Base-by-base conservation (phyloP, 2,113 vertebrate genomes). In the Phoxinus phoxinus region DNA sequence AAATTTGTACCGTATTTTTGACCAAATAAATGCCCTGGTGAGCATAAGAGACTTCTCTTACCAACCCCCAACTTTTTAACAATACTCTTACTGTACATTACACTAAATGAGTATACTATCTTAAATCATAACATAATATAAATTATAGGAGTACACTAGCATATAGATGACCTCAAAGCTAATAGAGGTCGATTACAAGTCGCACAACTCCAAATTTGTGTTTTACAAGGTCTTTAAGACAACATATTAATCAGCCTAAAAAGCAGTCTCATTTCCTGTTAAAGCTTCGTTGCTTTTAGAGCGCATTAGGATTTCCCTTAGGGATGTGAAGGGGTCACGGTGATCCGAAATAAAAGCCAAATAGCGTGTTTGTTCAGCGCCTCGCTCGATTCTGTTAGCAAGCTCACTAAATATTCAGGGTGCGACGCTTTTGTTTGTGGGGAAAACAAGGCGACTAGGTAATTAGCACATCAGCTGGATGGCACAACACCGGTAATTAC, bases 401-500 rank as follows among this genome's bases (percentile, higher is more conserved):
- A 46, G 23, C 56, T 58, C 23, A 32, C 87, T 86, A 86, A 86
- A 94, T 92, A 90, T 91, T 93, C 89, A 93, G 92, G 93, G 93
- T 92, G 91, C 90, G 87, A 88, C 81, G 90, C 91, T 92, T 91
- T 90, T 93, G 93, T 93, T 90, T 92, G 91, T 91, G 91, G 91
- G 91, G 89, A 91, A 94, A 91, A 94, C 94, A 93, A 93, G 92
- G 92, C 90, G 89, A 91, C 87, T 90, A 89, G 89, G 91, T 94
- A 94, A 95, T 95, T 95, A 94, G 91, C 93, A 90, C 92, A 92
- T 94, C 93, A 95, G 93, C 93, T 91, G 93, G 91, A 92, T 92
- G 92, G 92, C 92, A 94, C 93, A 93, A 94, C 94, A 94, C 90
- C 87, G 92, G 87, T 95, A 95, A 95, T 95, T 94, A 95, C 90